These are phyloP conservation scores for Hemichromis elongatus DNA, from an alignment of 2,113 vertebrate genomes.

Conservation along the genomic window DNA sequence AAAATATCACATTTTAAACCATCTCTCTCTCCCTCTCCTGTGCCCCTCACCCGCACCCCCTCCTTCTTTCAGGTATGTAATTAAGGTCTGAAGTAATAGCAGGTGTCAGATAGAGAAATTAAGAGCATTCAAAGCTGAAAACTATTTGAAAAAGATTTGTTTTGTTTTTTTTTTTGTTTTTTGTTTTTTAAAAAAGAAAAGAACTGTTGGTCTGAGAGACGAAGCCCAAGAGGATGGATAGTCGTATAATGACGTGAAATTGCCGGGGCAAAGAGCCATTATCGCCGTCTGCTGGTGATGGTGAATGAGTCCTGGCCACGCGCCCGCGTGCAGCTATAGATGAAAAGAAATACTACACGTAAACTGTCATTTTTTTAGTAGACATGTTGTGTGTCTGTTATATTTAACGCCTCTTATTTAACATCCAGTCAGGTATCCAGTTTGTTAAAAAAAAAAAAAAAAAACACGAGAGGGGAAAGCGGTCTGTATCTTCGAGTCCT, in stretches of 20 bases:
- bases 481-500: slow-evolving; percentile 21
- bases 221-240: slow-evolving; percentile 17
- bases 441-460: not conserved
- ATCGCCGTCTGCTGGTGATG: slow-evolving; percentile 88
- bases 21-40: not conserved
- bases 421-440: not conserved
- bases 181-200: not conserved
- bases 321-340: not conserved
- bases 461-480: not conserved
- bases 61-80: slow-evolving; percentile 7
- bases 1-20: not conserved
- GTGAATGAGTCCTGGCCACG: not conserved
- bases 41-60: not conserved
- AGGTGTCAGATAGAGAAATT: not conserved
- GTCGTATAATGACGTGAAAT: slow-evolving; percentile 2
- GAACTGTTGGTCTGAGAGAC: not conserved
- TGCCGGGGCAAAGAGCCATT: slow-evolving; percentile 55
- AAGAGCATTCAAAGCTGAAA: not conserved
- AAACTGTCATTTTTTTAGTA: not conserved
- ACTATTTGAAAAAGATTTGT: not conserved
- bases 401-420: not conserved
- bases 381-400: not conserved
- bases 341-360: not conserved
- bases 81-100: slow-evolving; percentile 29
- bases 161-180: too few relatives aligned